Evolutionary conservation across 2,797 vertebrate species (phyloP).

Genomic region (Champsocephalus gunnari): DNA sequence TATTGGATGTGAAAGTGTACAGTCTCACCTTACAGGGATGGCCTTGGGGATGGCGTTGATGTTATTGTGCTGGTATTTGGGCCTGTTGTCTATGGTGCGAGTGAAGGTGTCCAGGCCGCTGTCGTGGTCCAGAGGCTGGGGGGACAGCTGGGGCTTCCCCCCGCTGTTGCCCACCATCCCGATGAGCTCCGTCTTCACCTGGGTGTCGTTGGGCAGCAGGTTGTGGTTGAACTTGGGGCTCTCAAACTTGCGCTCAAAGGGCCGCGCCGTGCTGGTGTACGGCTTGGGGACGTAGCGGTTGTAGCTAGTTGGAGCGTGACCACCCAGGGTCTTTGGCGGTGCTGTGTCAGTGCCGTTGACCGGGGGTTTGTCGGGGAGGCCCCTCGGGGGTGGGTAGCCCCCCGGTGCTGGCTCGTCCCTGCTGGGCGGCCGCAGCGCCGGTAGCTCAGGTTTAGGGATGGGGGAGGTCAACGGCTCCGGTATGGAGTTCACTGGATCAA

Average conservation of each 20-base stretch:
- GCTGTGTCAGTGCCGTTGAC: slow-evolving; percentile 88
- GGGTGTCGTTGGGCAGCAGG: slow-evolving; percentile 93
- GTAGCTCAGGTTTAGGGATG: slow-evolving; percentile 88
- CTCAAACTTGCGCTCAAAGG: slow-evolving; percentile 97
- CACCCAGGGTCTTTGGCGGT: slow-evolving; percentile 81
- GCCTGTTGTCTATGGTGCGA: slow-evolving; percentile 91
- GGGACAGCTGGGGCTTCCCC: slow-evolving; percentile 88
- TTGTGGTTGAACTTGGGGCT: slow-evolving; percentile 99
- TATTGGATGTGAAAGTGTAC: not conserved
- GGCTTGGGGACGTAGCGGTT: slow-evolving; percentile 92
- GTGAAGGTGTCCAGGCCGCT: slow-evolving; percentile 93
- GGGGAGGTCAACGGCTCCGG: slow-evolving; percentile 87
- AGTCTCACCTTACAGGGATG: slow-evolving; percentile 92
- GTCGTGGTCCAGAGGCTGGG: slow-evolving; percentile 91
- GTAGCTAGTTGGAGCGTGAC: slow-evolving; percentile 82
- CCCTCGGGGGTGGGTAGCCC: slow-evolving; percentile 88
- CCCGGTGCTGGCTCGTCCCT: slow-evolving; percentile 90
- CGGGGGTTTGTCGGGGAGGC: slow-evolving; percentile 87
- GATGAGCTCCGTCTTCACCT: slow-evolving; percentile 83
- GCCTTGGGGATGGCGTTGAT: slow-evolving; percentile 94
- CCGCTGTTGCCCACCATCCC: slow-evolving; percentile 65
- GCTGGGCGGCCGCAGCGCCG: slow-evolving; percentile 87
- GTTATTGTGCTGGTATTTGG: slow-evolving; percentile 97
- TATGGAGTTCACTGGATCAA: slow-evolving; percentile 84
- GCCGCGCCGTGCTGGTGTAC: slow-evolving; percentile 90